Conservation (phyloP, 2,113 vertebrate genomes). For the Ammodramus savannarum region DNA sequence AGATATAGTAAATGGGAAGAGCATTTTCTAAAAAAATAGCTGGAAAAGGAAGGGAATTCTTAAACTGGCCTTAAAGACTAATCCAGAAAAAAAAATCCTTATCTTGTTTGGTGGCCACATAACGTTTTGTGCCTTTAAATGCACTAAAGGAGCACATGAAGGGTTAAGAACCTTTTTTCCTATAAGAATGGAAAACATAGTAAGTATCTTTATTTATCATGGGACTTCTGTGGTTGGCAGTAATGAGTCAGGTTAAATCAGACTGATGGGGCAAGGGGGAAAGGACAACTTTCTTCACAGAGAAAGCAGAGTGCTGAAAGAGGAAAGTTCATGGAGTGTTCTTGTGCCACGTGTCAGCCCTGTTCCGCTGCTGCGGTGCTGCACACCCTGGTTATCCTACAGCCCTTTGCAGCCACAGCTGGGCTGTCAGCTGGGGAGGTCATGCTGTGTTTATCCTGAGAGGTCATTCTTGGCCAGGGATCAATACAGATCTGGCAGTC, state of each 20-base stretch:
- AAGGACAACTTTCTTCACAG: neutral
- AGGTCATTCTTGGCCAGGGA: neutral
- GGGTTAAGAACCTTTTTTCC: neutral
- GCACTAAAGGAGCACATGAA: neutral
- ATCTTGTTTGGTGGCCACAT: neutral
- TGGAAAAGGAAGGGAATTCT: neutral
- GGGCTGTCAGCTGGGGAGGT: neutral
- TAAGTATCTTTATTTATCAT: neutral
- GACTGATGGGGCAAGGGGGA: neutral
- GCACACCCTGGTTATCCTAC: neutral
- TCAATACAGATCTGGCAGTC: neutral
- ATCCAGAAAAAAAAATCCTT: neutral
- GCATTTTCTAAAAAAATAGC: neutral
- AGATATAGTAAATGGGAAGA: neutral
- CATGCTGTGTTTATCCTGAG: neutral
- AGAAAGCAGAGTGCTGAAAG: neutral
- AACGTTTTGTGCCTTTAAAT: neutral
- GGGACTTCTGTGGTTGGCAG: neutral
- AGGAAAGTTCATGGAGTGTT: fast-evolving
- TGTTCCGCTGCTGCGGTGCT: fast-evolving
- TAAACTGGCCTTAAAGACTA: neutral
- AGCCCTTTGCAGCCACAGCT: neutral
- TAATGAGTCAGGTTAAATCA: neutral
- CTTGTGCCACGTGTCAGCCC: neutral
- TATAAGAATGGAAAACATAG: neutral